These are phyloP conservation scores for Ceratina japonica DNA, from an alignment of 1,140 invertebrate genomes.

Conservation along the genomic window DNA sequence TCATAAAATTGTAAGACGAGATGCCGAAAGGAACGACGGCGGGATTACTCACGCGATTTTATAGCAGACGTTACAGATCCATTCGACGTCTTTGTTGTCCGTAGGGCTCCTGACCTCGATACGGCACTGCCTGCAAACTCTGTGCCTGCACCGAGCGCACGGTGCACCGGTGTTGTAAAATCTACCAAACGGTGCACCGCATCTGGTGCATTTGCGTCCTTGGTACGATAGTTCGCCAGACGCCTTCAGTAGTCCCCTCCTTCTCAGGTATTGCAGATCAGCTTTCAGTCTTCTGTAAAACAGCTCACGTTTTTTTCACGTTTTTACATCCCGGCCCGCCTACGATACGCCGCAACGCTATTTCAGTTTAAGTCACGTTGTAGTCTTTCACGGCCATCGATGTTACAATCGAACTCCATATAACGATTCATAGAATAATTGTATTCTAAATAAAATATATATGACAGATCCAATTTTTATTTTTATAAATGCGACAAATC, in stretches of 20 bases:
- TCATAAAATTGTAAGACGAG: background rate
- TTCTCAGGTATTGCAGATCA: slow-evolving; percentile 82
- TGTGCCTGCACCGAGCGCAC: slow-evolving; percentile 84
- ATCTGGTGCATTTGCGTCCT: slow-evolving; percentile 84
- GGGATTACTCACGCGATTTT: slow-evolving; percentile 85
- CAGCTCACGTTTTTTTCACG: slow-evolving; percentile 9
- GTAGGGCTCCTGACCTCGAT: slow-evolving; percentile 77
- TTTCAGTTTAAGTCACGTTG: too few species aligned
- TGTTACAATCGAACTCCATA: too few species aligned
- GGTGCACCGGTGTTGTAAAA: slow-evolving; percentile 87
- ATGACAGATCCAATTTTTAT: too few species aligned
- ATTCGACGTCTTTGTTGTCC: slow-evolving; percentile 80
- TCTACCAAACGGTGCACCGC: slow-evolving; percentile 84
- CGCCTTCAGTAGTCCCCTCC: slow-evolving; percentile 81
- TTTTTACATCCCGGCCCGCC: too few species aligned
- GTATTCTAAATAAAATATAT: too few species aligned
- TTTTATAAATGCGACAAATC: too few species aligned
- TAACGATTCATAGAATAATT: too few species aligned
- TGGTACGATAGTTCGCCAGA: slow-evolving; percentile 75
- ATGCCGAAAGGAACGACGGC: slow-evolving; percentile 8
- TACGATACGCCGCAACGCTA: background rate
- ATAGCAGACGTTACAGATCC: slow-evolving; percentile 87
- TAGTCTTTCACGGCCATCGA: too few species aligned
- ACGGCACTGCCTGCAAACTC: slow-evolving; percentile 87
- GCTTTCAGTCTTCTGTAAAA: slow-evolving; percentile 83